Percentiles rank a stretch among this genome's conserved stretches.
phyloP scores from a whole-genome alignment of 64 coral and sea anemone genomes.

The Pocillopora verrucosa region DNA sequence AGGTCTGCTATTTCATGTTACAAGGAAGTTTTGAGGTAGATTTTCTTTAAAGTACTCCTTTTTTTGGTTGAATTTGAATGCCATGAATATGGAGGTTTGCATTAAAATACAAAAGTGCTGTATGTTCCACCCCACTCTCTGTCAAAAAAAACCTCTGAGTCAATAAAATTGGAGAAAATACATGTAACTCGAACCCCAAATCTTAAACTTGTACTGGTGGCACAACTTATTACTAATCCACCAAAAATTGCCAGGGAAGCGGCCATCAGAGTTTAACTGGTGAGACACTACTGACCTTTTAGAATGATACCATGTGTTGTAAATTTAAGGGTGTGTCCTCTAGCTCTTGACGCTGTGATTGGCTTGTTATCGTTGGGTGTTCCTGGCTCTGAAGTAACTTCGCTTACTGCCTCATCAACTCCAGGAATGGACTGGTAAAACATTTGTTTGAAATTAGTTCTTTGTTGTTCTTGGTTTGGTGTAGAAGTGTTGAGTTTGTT shows the following conservation, averaged over 20 bases:
- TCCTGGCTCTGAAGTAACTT: slow-evolving; percentile 83
- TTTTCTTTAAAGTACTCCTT: not conserved
- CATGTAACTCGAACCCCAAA: too few species aligned
- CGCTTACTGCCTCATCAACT: slow-evolving; percentile 58
- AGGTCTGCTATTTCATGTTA: slow-evolving; percentile 97
- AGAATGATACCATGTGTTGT: not conserved
- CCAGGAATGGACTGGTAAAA: slow-evolving; percentile 85
- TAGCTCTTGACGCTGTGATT: slow-evolving; percentile 83
- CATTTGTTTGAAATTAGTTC: not conserved
- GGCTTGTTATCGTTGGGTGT: slow-evolving; percentile 82
- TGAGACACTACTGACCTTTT: not conserved
- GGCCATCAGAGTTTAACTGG: too few species aligned
- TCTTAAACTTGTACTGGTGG: too few species aligned
- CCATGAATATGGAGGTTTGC: too few species aligned
- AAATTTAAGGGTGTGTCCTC: slow-evolving; percentile 71
- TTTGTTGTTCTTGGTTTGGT: not conserved
- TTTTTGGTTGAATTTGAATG: not conserved
- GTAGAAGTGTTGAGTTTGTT: too few species aligned
- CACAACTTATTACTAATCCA: not conserved
- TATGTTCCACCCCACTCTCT: too few species aligned
- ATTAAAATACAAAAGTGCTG: too few species aligned
- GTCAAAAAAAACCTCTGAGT: too few species aligned
- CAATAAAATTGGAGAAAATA: too few species aligned
- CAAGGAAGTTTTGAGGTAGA: slow-evolving; percentile 96
- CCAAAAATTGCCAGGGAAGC: not conserved